These are phyloP conservation scores for Sminthurides aquaticus DNA, from an alignment of 2,888 invertebrate species.

Conservation along the genomic window DNA sequence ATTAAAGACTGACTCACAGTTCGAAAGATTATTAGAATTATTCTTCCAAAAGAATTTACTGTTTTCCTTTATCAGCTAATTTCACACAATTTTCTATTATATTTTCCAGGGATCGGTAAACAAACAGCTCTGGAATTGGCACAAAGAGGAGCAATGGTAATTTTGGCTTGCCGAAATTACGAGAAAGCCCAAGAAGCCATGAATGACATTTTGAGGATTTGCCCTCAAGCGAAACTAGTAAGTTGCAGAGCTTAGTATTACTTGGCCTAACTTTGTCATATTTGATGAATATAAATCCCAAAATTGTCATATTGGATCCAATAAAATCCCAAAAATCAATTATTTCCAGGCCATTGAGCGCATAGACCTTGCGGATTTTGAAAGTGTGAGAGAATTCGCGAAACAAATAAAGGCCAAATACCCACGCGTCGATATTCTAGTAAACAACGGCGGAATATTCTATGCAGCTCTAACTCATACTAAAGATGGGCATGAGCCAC, in stretches of 20 bases:
- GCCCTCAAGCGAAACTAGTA: not conserved
- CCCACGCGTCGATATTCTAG: not conserved
- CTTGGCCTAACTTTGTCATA: too few relatives aligned
- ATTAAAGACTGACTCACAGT: too few relatives aligned
- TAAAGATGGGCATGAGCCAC: conserved; percentile 4
- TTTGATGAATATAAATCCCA: too few relatives aligned
- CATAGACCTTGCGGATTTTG: not conserved
- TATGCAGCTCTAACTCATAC: not conserved
- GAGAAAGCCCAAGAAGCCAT: conserved; percentile 5
- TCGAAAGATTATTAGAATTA: too few relatives aligned
- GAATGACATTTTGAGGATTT: not conserved
- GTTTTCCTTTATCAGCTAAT: too few relatives aligned
- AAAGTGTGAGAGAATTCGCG: not conserved
- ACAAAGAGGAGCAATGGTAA: too few relatives aligned
- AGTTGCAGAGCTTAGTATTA: too few relatives aligned
- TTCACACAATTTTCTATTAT: too few relatives aligned
- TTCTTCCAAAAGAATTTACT: too few relatives aligned
- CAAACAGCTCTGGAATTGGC: too few relatives aligned
- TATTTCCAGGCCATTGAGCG: not conserved
- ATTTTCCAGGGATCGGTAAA: too few relatives aligned
- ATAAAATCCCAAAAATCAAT: not conserved
- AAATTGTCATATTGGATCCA: not conserved
- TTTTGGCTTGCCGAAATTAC: conserved; percentile 6
- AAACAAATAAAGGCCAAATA: not conserved
- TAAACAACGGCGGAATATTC: not conserved